Conservation (phyloP, 2,888 invertebrate species). For the Ophion ellenae region DNA sequence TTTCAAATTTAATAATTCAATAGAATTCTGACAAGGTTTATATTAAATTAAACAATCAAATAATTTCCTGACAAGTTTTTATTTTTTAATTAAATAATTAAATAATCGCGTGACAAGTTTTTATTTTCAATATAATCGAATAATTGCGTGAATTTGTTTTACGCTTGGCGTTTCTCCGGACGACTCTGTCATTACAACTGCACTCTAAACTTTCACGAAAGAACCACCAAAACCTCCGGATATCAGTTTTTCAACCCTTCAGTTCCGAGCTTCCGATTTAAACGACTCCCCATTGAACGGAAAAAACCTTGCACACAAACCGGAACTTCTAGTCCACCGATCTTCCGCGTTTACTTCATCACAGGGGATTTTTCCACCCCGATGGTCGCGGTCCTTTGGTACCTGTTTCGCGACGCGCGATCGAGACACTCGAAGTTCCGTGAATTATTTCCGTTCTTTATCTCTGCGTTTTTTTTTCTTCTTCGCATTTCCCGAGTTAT, state of each 20-base stretch:
- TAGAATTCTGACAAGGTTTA: no score
- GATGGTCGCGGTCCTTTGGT: conserved; percentile 19
- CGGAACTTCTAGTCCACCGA: conserved; percentile 9
- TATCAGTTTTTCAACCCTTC: background rate
- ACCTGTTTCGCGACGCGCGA: background rate
- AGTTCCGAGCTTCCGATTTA: background rate
- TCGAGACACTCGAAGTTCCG: conserved; percentile 44
- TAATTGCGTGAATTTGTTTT: no score
- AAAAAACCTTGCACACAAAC: conserved; percentile 11
- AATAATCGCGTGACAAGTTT: no score
- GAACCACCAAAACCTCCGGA: background rate
- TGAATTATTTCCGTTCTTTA: conserved; percentile 56
- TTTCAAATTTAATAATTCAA: no score
- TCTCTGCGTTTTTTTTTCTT: conserved; percentile 45
- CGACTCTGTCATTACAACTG: background rate
- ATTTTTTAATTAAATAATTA: no score
- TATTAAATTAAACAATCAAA: no score
- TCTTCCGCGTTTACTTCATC: background rate
- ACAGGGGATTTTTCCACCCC: conserved; percentile 10
- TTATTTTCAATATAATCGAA: no score
- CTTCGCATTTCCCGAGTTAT: conserved; percentile 29
- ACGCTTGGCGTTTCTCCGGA: no score
- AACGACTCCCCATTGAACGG: background rate
- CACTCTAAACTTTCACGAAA: background rate
- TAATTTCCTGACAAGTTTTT: background rate